phyloP scores from a whole-genome alignment of 2,797 vertebrate genomes.

The Neomorphus geoffroyi region DNA sequence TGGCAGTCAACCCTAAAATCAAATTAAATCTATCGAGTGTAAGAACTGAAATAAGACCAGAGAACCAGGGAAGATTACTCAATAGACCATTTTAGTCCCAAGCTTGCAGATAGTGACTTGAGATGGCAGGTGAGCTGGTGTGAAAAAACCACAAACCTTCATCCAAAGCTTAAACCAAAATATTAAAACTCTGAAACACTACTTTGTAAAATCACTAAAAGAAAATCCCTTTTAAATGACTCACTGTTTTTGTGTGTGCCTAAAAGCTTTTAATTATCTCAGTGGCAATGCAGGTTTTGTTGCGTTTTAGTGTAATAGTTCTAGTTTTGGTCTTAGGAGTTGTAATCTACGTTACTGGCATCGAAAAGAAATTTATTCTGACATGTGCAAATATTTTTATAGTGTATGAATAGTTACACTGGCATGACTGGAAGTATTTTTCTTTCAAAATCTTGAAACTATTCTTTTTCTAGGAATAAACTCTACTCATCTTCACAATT shows the following conservation, averaged over 20 bases:
- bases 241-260: background rate
- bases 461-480: background rate
- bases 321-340: background rate
- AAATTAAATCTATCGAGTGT: background rate
- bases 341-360: background rate
- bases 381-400: background rate
- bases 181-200: background rate
- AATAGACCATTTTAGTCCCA: background rate
- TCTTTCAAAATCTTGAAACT: background rate
- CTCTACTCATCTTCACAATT: background rate
- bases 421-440: background rate
- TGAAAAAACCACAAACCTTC: background rate
- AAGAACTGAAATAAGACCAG: slow-evolving; percentile 3
- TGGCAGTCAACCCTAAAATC: slow-evolving; percentile 37
- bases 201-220: background rate
- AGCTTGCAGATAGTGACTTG: background rate
- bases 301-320: background rate
- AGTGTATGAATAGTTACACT: background rate
- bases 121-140: slow-evolving; percentile 1
- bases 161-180: background rate
- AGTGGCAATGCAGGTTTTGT: background rate
- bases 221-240: background rate
- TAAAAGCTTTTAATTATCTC: background rate
- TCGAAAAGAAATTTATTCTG: background rate
- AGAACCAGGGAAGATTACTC: slow-evolving; percentile 20